These are phyloP conservation scores for Cromileptes altivelis DNA, from an alignment of 2,113 vertebrate species.

Conservation along the genomic window DNA sequence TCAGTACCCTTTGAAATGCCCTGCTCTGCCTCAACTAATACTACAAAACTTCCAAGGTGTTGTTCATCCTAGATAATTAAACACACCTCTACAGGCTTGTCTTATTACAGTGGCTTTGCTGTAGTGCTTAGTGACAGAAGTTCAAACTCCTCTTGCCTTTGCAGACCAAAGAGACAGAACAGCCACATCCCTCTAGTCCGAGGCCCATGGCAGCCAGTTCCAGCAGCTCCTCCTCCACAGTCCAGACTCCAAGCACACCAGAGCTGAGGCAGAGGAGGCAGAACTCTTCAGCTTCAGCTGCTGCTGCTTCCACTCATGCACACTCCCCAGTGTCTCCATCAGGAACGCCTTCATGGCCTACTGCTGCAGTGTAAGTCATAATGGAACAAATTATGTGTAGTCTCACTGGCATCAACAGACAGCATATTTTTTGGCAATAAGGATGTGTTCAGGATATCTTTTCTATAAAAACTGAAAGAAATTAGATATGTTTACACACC, in stretches of 20 bases:
- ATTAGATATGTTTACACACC: no score
- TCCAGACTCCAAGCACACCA: constrained; percentile 12
- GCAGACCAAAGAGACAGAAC: constrained; percentile 41
- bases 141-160: constrained; percentile 10
- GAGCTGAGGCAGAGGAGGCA: constrained; percentile 79
- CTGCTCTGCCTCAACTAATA: background rate
- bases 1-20: constrained; percentile 6
- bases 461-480: background rate
- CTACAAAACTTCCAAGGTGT: background rate
- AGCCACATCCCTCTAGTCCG: constrained; percentile 8
- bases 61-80: no score
- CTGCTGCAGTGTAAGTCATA: constrained; percentile 61
- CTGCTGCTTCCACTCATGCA: background rate
- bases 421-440: background rate
- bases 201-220: background rate
- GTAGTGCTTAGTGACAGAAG: background rate
- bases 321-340: constrained; percentile 7
- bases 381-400: background rate
- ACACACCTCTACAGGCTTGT: background rate
- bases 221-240: constrained; percentile 15
- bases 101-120: background rate
- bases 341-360: constrained; percentile 41
- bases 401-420: background rate
- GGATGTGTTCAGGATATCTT: background rate
- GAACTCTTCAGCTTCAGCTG: constrained; percentile 17